phyloP scores from a whole-genome alignment of 2,797 vertebrate genomes.

The Smutsia gigantea region DNA sequence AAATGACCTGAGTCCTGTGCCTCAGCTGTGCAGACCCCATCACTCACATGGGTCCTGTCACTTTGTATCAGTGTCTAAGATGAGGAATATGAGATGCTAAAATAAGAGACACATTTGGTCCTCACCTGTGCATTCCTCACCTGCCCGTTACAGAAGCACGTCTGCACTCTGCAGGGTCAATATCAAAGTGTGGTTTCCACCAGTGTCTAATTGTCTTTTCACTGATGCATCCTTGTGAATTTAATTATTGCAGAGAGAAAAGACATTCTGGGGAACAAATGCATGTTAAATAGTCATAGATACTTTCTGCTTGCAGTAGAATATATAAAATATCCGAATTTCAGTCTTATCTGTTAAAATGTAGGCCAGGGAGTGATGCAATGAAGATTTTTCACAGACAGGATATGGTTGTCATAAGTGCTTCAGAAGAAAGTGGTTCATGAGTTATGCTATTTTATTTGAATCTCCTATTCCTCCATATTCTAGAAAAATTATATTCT shows the following conservation, averaged over 20 bases:
- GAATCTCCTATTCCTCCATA: background rate
- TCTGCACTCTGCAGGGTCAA: background rate
- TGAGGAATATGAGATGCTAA: fast-evolving
- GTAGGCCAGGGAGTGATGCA: too few relatives aligned
- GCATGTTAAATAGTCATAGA: background rate
- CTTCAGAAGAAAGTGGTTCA: fast-evolving
- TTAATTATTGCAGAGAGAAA: background rate
- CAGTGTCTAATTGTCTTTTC: background rate
- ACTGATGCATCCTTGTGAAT: background rate
- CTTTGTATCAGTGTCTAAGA: fast-evolving
- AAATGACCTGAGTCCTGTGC: background rate
- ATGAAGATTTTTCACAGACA: fast-evolving
- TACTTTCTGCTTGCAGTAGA: background rate
- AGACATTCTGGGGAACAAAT: background rate
- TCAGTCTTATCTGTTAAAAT: background rate
- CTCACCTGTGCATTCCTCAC: fast-evolving
- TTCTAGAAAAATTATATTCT: background rate
- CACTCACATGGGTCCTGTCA: fast-evolving
- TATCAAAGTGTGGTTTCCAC: background rate
- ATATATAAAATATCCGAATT: background rate
- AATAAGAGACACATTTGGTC: background rate
- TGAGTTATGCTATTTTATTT: background rate
- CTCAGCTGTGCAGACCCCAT: fast-evolving
- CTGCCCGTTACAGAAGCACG: fast-evolving
- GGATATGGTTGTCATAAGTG: fast-evolving